Base-by-base conservation (phyloP, 2,797 vertebrate genomes). In the Poecilia gillii region DNA sequence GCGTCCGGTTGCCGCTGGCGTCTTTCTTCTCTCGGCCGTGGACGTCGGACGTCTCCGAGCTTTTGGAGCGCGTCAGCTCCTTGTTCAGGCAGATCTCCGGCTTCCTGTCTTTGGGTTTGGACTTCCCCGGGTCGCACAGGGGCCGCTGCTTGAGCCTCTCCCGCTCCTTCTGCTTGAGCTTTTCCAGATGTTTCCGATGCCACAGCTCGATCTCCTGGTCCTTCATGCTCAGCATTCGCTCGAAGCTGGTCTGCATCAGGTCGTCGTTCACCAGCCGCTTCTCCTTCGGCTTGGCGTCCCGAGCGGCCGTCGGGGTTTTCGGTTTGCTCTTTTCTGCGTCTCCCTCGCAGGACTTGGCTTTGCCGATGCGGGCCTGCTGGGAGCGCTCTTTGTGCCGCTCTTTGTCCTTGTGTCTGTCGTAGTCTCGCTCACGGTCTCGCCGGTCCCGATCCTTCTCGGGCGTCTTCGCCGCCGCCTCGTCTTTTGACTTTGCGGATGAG, bases 211-310 rank as follows among this genome's bases (percentile, higher is more conserved):
- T 99, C 93, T 99, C 99, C 88, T 98, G 95, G 90, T 99, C 99
- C 92, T 99, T 99, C 76, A 99, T 95, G 87, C 99, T 99, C 74
- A 99, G 96, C 99, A 99, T 99, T 81, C 98, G 96, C 94, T 99
- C 99, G 36, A 99, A 99, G 93, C 99, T 99, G 68, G 99, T 99
- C 93, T 99, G 97, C 99, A 99, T 99, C 88, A 99, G 93, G 91
- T 99, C 99, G 71, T 99, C 98, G 0, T 99, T 99, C 43, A 99
- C 97, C 18, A 99, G 92, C 68, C 97, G 95, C 83, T 99, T 99
- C 83, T 99, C 98, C 94, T 98, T 99, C 75, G 98, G 98, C 77
- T 97, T 96, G 81, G 83, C 31, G 64, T 99, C 98, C 89, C 97
- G 97, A 0, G 94, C 74, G n/a, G 94, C 90, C 41, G 95, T 88